These are phyloP conservation scores for Porites lutea DNA, from an alignment of 64 coral and sea anemone species.

Conservation along the genomic window DNA sequence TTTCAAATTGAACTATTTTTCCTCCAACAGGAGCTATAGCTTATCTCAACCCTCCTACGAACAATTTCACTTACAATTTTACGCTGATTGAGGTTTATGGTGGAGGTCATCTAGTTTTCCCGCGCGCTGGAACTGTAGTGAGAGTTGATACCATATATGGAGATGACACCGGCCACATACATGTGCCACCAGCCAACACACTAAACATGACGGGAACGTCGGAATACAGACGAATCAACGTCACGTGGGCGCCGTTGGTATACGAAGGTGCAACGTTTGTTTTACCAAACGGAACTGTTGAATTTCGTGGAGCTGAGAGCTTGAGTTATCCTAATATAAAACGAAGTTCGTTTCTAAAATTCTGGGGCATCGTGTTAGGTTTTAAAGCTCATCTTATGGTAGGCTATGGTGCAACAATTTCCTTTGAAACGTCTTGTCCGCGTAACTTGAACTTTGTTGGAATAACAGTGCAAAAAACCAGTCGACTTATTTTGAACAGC, in stretches of 20 bases:
- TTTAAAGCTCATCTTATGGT: constrained; percentile 83
- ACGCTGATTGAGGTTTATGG: constrained; percentile 95
- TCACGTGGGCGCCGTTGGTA: constrained; percentile 89
- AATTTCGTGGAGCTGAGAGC: constrained; percentile 80
- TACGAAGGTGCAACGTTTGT: constrained; percentile 77
- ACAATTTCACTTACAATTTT: constrained; percentile 84
- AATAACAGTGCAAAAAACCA: constrained; percentile 91
- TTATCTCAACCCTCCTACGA: constrained; percentile 74
- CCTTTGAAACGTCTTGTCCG: constrained; percentile 67
- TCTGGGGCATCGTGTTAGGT: constrained; percentile 86
- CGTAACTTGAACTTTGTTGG: constrained; percentile 92
- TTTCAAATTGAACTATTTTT: background rate
- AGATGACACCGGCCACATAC: constrained; percentile 93
- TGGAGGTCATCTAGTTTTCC: constrained; percentile 84
- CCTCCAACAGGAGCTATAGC: constrained; percentile 79
- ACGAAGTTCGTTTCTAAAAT: constrained; percentile 74
- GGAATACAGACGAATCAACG: constrained; percentile 85
- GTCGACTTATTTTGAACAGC: constrained; percentile 78
- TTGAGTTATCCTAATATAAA: constrained; percentile 63
- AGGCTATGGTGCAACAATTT: constrained; percentile 78
- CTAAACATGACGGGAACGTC: constrained; percentile 84
- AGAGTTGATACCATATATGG: constrained; percentile 86
- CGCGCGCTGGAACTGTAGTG: constrained; percentile 73
- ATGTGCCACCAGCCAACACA: constrained; percentile 81
- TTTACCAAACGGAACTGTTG: constrained; percentile 92